These are phyloP conservation scores for Drosophila tani DNA, from an alignment of 1,140 invertebrate genomes.

Conservation along the genomic window DNA sequence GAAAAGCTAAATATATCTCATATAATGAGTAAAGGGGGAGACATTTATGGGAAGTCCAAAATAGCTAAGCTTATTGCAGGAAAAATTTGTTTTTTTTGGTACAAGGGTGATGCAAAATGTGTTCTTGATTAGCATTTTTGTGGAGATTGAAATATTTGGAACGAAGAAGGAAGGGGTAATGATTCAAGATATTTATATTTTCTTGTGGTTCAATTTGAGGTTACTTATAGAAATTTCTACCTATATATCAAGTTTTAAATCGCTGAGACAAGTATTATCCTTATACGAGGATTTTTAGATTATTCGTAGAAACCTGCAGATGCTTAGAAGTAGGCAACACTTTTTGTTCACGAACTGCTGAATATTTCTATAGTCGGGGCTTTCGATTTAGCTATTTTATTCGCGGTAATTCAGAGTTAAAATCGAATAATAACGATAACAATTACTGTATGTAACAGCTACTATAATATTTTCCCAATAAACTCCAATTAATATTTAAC, in stretches of 20 bases:
- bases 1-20: slow-evolving; percentile 8
- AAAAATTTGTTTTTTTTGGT: not conserved
- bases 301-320: not conserved
- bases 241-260: not conserved
- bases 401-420: too few relatives aligned
- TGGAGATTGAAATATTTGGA: too few relatives aligned
- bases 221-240: too few relatives aligned
- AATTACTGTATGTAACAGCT: not conserved
- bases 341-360: not conserved
- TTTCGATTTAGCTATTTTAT: not conserved
- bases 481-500: not conserved
- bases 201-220: too few relatives aligned
- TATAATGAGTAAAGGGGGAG: not conserved
- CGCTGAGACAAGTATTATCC: accelerated
- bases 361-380: not conserved
- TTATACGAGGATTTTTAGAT: not conserved
- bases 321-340: not conserved
- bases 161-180: too few relatives aligned
- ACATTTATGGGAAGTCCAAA: not conserved
- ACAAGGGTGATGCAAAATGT: not conserved
- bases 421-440: not conserved
- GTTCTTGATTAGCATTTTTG: not conserved
- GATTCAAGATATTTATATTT: too few relatives aligned
- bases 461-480: too few relatives aligned
- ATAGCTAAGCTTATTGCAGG: not conserved